These are phyloP conservation scores for Heteronetta atricapilla DNA, from an alignment of 2,113 vertebrate genomes.

Conservation along the genomic window DNA sequence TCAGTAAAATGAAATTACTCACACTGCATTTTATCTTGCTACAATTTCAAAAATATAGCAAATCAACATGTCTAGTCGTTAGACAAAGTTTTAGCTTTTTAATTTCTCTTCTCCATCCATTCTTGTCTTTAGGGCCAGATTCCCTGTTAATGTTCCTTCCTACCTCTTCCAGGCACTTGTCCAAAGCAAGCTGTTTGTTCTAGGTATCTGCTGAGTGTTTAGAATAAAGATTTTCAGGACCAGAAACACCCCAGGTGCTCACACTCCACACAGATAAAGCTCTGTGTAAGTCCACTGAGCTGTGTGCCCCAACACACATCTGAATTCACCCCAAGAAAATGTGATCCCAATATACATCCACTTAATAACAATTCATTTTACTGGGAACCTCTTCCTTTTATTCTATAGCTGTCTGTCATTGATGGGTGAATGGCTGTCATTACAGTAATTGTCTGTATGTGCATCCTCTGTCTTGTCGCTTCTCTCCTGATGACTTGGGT, in stretches of 20 bases:
- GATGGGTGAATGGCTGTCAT: not conserved
- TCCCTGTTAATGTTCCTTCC: not conserved
- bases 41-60: not conserved
- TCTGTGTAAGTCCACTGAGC: too few species aligned
- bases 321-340: not conserved
- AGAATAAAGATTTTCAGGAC: not conserved
- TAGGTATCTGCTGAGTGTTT: not conserved
- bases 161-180: not conserved
- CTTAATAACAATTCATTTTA: not conserved
- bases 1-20: not conserved
- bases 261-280: not conserved
- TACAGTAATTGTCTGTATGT: not conserved
- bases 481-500: not conserved
- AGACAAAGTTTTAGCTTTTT: not conserved
- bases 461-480: not conserved
- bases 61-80: not conserved
- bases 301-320: not conserved
- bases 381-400: not conserved
- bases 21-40: not conserved
- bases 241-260: not conserved
- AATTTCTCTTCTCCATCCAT: not conserved
- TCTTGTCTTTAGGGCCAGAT: not conserved
- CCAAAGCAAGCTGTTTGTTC: not conserved
- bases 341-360: accelerated
- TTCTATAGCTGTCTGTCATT: not conserved